These are phyloP conservation scores for Thymelicus lineola DNA, from an alignment of 2,888 invertebrate species.

Conservation along the genomic window DNA sequence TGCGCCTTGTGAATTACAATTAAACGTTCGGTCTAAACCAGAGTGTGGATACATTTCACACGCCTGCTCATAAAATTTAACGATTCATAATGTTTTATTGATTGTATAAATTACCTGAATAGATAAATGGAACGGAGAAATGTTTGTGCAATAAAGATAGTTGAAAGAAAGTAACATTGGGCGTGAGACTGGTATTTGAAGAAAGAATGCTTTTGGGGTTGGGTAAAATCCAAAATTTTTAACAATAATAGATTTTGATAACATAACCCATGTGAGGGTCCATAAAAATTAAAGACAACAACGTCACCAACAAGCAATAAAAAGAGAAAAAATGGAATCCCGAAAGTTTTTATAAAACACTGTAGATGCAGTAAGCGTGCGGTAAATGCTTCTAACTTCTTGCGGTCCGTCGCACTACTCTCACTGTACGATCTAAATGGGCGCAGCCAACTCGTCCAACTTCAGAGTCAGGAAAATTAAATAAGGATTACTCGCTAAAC, in stretches of 20 bases:
- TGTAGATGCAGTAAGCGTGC: background rate
- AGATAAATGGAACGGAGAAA: background rate
- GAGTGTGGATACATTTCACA: constrained; percentile 16
- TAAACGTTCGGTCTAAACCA: constrained; percentile 16
- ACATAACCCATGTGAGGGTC: background rate
- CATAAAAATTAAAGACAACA: too few species aligned
- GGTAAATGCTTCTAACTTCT: constrained; percentile 2
- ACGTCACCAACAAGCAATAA: too few species aligned
- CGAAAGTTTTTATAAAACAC: constrained; percentile 19
- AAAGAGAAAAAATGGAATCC: background rate
- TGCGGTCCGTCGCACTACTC: constrained; percentile 1
- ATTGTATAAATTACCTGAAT: background rate
- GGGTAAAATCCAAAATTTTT: too few species aligned
- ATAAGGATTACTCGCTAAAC: too few species aligned
- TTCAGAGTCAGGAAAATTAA: background rate
- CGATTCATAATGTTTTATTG: constrained; percentile 25
- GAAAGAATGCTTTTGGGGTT: too few species aligned
- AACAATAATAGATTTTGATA: background rate
- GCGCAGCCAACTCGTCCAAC: background rate
- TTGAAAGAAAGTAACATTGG: background rate
- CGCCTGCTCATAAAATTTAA: constrained; percentile 29
- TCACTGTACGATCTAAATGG: constrained; percentile 4
- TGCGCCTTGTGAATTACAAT: constrained; percentile 20
- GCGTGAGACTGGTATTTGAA: too few species aligned
- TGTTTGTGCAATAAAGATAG: background rate